phyloP scores from a whole-genome alignment of 2,888 invertebrate genomes.

The Byasa hedistus region DNA sequence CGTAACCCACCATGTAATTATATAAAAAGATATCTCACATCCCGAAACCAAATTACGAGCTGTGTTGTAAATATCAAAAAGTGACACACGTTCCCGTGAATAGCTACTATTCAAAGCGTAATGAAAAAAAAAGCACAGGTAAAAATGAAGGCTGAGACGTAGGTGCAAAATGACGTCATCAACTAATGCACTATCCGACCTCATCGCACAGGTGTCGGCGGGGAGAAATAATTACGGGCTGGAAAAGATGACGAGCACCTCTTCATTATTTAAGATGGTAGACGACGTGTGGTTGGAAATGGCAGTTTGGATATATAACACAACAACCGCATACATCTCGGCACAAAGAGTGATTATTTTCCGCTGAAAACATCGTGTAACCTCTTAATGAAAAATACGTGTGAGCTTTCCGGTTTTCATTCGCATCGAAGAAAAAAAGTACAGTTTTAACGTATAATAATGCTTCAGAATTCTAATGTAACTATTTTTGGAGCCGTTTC shows the following conservation, averaged over 20 bases:
- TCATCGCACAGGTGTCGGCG: constrained; percentile 52
- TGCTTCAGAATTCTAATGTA: not conserved
- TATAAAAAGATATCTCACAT: no score
- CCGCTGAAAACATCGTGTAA: constrained; percentile 30
- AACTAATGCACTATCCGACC: constrained; percentile 72
- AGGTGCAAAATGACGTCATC: constrained; percentile 63
- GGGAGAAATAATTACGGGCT: constrained; percentile 63
- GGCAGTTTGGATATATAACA: constrained; percentile 38
- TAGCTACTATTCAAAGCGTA: constrained; percentile 15
- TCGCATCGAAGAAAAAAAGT: constrained; percentile 17
- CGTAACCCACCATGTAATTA: no score
- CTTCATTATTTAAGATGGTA: constrained; percentile 64
- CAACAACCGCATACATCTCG: constrained; percentile 29
- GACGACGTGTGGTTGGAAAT: constrained; percentile 51
- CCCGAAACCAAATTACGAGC: not conserved
- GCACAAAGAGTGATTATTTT: constrained; percentile 32
- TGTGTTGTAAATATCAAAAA: not conserved
- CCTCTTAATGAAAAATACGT: constrained; percentile 30
- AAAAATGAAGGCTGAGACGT: constrained; percentile 15
- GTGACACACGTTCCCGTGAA: not conserved
- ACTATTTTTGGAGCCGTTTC: not conserved
- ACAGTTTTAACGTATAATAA: not conserved
- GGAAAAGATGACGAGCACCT: constrained; percentile 63
- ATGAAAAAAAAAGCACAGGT: constrained; percentile 25
- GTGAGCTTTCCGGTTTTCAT: constrained; percentile 15